Evolutionary conservation across 2,113 vertebrate species (phyloP), one percentile per base, ranked within the genome.

Genomic region (Nothoprocta perdicaria): DNA sequence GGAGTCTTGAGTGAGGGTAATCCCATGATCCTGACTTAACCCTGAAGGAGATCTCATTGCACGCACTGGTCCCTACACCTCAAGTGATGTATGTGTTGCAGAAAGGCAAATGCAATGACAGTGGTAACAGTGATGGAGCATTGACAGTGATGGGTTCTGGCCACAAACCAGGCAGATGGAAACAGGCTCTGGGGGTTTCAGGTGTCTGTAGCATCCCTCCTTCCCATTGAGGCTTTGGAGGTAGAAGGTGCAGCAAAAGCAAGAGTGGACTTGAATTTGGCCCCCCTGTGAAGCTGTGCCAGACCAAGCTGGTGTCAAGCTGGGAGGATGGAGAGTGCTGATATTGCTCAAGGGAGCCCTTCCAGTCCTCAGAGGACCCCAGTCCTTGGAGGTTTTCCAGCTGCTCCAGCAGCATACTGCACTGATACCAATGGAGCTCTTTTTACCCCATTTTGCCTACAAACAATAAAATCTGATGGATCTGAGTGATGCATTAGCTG

Each of bases 41-140:
- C 9, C 35, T 57, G 29, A 29, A 10, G 53, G 17, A 57, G 53
- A 31, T 31, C 16, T 10, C 7, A 0, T 1, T 33, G 48, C 12
- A 33, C 0, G 7, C 33, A 33, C 22, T 1, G 0, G 10, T 8
- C 43, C 62, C 68, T 41, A 8, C 21, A 3, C 41, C 53, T 55
- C 8, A 7, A 27, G 53, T 15, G 53, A 55, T 9, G 14, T 27
- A 31, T 17, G n/a, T 4, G 11, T 68, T 2, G 22, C 15, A 12
- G 14, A 67, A 10, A 27, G 38, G 8, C 16, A 29, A 63, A 41
- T 7, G 10, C 3, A 33, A 4, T 9, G 10, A 17, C 69, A 60
- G 35, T 3, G 40, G 12, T 24, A 21, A 50, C 48, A 50, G 48
- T 23, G 48, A 29, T 16, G 8, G 53, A 55, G 26, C 53, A 55